Percentiles rank a stretch among this genome's conserved stretches.
Evolutionary conservation across 2,797 vertebrate species (phyloP).

Genomic region (Sarcoramphus papa): DNA sequence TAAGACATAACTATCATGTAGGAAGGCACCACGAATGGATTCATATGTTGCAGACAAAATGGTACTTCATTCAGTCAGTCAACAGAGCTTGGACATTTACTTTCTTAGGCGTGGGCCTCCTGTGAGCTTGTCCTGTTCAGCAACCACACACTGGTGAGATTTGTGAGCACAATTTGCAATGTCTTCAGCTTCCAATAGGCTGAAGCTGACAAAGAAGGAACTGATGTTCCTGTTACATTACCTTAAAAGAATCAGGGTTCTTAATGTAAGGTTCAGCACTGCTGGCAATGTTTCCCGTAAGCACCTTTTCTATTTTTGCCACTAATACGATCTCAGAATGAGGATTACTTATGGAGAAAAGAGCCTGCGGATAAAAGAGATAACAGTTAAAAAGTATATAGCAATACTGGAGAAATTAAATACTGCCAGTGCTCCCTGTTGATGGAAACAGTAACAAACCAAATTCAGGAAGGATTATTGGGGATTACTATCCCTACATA

Average conservation of each 20-base stretch:
- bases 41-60: background rate
- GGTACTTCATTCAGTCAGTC: background rate
- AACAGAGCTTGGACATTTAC: background rate
- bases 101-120: background rate
- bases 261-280: conserved; percentile 94
- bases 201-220: background rate
- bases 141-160: background rate
- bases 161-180: background rate
- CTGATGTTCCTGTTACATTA: conserved; percentile 47
- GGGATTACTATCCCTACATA: background rate
- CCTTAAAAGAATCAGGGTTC: conserved; percentile 96
- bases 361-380: conserved; percentile 77
- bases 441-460: background rate
- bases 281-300: conserved; percentile 91
- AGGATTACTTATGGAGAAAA: conserved; percentile 94
- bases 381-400: background rate
- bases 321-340: conserved; percentile 94
- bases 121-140: background rate
- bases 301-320: conserved; percentile 94
- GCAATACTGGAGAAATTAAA: background rate
- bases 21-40: background rate
- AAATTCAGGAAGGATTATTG: background rate
- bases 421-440: background rate
- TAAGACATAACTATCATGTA: background rate
- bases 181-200: background rate